These are phyloP conservation scores for Accipiter cooperii DNA, from an alignment of 2,113 vertebrate species.

Conservation along the genomic window DNA sequence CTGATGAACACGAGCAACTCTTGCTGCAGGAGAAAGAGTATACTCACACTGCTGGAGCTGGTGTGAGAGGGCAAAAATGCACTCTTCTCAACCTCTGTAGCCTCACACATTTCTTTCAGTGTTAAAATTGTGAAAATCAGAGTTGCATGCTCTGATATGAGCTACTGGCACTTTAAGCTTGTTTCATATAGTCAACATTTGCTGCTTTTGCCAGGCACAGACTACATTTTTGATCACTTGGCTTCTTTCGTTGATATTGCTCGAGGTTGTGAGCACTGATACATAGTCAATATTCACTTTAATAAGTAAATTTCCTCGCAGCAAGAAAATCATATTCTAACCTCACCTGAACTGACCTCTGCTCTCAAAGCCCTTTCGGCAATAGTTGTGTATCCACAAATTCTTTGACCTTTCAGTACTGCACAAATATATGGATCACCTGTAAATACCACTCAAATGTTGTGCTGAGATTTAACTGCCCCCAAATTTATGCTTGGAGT, in stretches of 20 bases:
- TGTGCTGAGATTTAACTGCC: background rate
- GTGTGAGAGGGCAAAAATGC: background rate
- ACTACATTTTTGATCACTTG: background rate
- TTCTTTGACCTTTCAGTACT: conserved; percentile 16
- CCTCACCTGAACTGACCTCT: background rate
- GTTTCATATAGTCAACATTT: background rate
- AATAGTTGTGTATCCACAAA: background rate
- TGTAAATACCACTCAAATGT: background rate
- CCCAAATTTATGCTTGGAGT: background rate
- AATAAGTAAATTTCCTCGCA: conserved; percentile 21
- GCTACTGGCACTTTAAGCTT: background rate
- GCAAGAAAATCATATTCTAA: background rate
- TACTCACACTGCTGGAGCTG: background rate
- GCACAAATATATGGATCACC: background rate
- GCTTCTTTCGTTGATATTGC: background rate
- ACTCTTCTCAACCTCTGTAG: background rate
- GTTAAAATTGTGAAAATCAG: background rate
- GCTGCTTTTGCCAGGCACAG: background rate
- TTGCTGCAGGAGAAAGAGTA: background rate
- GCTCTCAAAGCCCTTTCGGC: background rate
- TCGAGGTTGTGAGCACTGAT: background rate
- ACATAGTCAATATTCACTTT: conserved; percentile 28
- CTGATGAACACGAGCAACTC: background rate
- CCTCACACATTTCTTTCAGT: background rate
- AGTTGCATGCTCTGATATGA: background rate